Conservation (phyloP, 2,797 vertebrate genomes). For the Schizothorax lantsangensis region DNA sequence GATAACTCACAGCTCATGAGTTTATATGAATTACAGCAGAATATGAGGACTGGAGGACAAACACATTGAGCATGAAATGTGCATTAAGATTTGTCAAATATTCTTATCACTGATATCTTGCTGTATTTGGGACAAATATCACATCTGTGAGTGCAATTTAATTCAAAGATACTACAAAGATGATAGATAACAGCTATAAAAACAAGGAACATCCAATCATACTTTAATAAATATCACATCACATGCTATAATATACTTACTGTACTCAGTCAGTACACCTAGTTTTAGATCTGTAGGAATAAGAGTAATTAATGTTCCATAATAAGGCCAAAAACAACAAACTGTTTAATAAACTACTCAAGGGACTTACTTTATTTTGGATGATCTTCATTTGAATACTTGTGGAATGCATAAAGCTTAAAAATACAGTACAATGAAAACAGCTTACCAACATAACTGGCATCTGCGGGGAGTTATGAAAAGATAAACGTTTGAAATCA, state of each 20-base stretch:
- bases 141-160: not conserved
- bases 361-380: not conserved
- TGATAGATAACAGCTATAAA: not conserved
- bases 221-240: not conserved
- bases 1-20: not conserved
- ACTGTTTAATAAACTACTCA: not conserved
- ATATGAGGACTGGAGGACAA: not conserved
- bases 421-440: not conserved
- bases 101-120: not conserved
- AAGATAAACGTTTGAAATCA: not conserved
- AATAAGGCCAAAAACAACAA: no score
- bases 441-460: not conserved
- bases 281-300: not conserved
- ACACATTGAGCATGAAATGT: not conserved
- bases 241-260: not conserved
- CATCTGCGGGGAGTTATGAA: not conserved
- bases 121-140: not conserved
- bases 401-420: not conserved
- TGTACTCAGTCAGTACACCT: not conserved
- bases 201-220: not conserved
- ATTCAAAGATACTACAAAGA: not conserved
- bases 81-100: not conserved
- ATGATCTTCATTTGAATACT: not conserved
- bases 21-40: not conserved
- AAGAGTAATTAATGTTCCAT: not conserved